These are phyloP conservation scores for Rutilus rutilus DNA, from an alignment of 2,113 vertebrate genomes.

Conservation along the genomic window DNA sequence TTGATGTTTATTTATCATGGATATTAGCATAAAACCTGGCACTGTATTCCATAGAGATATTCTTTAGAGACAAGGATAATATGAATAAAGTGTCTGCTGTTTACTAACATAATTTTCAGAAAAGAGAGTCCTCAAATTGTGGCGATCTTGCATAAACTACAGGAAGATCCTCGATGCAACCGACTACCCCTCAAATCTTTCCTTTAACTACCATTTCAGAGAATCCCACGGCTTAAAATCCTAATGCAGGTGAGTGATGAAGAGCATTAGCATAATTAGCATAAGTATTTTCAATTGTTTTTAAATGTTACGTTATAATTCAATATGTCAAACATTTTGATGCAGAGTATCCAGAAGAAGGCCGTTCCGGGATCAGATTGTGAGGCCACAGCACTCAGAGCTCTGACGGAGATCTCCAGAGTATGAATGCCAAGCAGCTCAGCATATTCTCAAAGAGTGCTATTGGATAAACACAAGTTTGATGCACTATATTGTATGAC, in stretches of 20 bases:
- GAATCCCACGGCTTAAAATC: conserved; percentile 56
- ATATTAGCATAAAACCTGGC: background rate
- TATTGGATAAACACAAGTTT: background rate
- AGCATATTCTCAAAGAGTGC: background rate
- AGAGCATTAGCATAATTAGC: background rate
- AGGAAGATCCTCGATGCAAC: conserved; percentile 51
- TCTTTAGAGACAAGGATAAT: background rate
- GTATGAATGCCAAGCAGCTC: conserved; percentile 26
- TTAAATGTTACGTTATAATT: background rate
- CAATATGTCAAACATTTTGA: background rate
- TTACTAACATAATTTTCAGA: conserved; percentile 2
- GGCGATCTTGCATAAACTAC: conserved; percentile 47
- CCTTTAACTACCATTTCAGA: conserved; percentile 59
- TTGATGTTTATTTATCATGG: background rate
- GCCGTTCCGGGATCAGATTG: conserved; percentile 32
- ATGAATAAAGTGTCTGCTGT: background rate
- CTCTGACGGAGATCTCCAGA: conserved; percentile 51
- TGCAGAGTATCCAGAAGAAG: conserved; percentile 55
- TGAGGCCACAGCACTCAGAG: conserved; percentile 44
- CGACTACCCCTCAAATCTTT: conserved; percentile 56
- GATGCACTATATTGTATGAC: background rate
- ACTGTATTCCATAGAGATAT: background rate
- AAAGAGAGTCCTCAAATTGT: conserved; percentile 44
- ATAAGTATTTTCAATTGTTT: background rate
- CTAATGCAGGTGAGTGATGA: conserved; percentile 56